phyloP scores from a whole-genome alignment of 2,888 invertebrate genomes.

The Thysanoteuthis rhombus region DNA sequence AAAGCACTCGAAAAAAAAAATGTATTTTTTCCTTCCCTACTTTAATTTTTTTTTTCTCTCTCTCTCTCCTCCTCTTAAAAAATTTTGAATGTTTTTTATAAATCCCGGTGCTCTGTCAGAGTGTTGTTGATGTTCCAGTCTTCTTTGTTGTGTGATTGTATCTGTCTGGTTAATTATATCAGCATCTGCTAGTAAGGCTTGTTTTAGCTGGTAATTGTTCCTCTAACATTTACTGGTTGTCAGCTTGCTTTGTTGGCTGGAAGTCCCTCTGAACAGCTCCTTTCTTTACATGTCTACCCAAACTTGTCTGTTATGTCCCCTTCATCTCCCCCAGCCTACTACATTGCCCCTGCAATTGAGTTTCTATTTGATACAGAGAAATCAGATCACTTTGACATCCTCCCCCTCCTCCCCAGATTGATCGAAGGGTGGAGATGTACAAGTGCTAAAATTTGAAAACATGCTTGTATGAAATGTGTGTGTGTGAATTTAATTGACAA shows the following conservation, averaged over 20 bases:
- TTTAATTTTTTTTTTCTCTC: background rate
- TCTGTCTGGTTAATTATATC: background rate
- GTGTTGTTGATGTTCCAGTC: background rate
- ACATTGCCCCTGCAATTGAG: too few relatives aligned
- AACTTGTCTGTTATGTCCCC: too few relatives aligned
- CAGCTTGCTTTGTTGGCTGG: background rate
- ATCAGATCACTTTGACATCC: too few relatives aligned
- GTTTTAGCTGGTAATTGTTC: background rate
- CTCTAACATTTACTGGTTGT: background rate
- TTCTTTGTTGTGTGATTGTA: background rate
- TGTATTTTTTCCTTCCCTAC: background rate
- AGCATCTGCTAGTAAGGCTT: background rate
- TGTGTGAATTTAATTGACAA: too few relatives aligned
- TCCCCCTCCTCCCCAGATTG: too few relatives aligned
- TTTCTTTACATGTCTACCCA: too few relatives aligned
- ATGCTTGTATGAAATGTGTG: too few relatives aligned
- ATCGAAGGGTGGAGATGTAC: too few relatives aligned
- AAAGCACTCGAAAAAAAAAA: conserved; percentile 13
- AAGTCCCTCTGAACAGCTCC: background rate
- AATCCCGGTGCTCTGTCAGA: conserved; percentile 30
- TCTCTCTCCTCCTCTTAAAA: background rate
- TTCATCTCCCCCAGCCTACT: too few relatives aligned
- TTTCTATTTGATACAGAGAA: background rate
- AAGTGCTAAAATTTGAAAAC: too few relatives aligned
- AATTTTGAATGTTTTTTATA: background rate